Conservation (phyloP, 2,888 invertebrate species). For the Caradrina clavipalpis region DNA sequence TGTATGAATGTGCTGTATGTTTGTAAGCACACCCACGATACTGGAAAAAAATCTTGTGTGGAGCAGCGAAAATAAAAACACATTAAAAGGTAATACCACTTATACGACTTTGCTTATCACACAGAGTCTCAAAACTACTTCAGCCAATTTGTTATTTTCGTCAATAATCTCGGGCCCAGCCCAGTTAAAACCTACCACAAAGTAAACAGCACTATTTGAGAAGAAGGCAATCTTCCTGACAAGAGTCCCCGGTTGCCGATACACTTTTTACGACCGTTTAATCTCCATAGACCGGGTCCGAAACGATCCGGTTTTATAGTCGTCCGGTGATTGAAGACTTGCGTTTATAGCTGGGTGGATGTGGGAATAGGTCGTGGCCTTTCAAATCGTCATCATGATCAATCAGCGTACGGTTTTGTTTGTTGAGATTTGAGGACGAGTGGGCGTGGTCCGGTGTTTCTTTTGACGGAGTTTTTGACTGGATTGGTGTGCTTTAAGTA, state of each 20-base stretch:
- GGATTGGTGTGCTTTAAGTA: neutral
- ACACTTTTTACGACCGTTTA: constrained; percentile 71
- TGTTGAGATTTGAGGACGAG: constrained; percentile 5
- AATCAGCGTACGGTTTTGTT: constrained; percentile 50
- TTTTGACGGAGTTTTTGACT: neutral
- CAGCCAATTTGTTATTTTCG: neutral
- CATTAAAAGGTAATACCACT: too few species aligned
- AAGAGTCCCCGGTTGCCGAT: constrained; percentile 52
- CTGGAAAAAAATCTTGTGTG: too few species aligned
- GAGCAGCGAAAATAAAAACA: too few species aligned
- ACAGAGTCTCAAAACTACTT: neutral
- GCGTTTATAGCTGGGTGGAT: constrained; percentile 55
- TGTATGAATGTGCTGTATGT: too few species aligned
- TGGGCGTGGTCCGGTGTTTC: neutral
- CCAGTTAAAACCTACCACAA: constrained; percentile 29
- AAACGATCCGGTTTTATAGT: constrained; percentile 60
- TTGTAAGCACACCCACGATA: too few species aligned
- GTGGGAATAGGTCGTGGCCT: constrained; percentile 56
- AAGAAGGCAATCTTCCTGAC: constrained; percentile 38
- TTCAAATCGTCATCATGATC: constrained; percentile 56
- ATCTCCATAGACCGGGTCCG: constrained; percentile 62
- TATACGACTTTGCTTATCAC: neutral
- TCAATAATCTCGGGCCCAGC: constrained; percentile 1
- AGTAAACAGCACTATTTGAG: constrained; percentile 43
- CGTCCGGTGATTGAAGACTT: constrained; percentile 62